These are phyloP conservation scores for Plectropomus leopardus DNA, from an alignment of 2,113 vertebrate genomes.

Conservation along the genomic window DNA sequence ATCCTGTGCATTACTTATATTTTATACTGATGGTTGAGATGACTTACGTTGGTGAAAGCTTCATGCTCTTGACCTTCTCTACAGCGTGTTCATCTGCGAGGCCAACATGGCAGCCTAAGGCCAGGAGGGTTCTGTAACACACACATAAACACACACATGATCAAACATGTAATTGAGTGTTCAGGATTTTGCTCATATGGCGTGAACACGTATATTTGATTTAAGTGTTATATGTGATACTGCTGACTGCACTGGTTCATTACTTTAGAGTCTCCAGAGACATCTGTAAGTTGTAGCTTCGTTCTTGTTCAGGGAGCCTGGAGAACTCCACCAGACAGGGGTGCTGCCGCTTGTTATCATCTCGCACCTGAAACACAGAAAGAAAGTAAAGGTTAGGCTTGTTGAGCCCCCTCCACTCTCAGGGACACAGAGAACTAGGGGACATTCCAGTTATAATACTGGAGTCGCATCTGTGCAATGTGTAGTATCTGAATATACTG, in stretches of 20 bases:
- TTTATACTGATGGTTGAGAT: not conserved
- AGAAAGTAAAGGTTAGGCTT: constrained; percentile 1
- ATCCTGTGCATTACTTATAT: too few species aligned
- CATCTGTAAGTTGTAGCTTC: constrained; percentile 98
- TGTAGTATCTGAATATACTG: not conserved
- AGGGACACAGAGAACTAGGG: not conserved
- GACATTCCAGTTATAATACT: too few species aligned
- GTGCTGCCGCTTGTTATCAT: constrained; percentile 97
- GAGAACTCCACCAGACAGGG: constrained; percentile 96
- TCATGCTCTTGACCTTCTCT: constrained; percentile 93
- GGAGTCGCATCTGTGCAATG: not conserved
- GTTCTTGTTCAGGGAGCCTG: constrained; percentile 94
- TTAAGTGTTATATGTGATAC: not conserved
- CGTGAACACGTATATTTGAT: not conserved
- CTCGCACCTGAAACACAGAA: constrained; percentile 88
- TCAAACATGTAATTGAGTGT: not conserved
- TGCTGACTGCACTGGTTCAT: constrained; percentile 17
- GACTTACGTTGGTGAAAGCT: constrained; percentile 93
- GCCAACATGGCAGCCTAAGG: constrained; percentile 95
- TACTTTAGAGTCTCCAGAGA: constrained; percentile 97
- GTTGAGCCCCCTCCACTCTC: not conserved
- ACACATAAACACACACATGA: constrained; percentile 32
- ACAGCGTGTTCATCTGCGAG: constrained; percentile 93
- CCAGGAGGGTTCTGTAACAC: constrained; percentile 90
- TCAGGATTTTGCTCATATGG: too few species aligned